These are phyloP conservation scores for Melipona quadrifasciata DNA, from an alignment of 1,140 invertebrate genomes.

Conservation along the genomic window DNA sequence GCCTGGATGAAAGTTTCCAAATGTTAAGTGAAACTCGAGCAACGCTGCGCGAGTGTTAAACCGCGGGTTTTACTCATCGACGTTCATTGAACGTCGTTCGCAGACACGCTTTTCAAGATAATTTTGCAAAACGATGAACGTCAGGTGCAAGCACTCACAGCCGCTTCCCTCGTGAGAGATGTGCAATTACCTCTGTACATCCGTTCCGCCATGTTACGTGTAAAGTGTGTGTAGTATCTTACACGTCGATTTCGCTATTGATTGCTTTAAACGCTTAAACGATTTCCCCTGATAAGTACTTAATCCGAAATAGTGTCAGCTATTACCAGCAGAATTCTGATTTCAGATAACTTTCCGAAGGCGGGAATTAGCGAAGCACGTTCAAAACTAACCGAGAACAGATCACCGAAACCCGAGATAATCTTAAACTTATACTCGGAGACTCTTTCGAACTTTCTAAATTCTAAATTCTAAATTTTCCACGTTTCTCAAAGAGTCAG, in stretches of 20 bases:
- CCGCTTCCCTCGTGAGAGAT: background rate
- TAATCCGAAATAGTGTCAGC: background rate
- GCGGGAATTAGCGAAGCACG: background rate
- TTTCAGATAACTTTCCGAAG: background rate
- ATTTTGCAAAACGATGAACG: conserved; percentile 1
- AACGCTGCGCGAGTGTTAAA: background rate
- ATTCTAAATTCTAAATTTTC: too few relatives aligned
- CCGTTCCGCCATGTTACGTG: background rate
- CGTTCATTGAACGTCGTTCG: background rate
- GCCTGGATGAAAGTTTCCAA: background rate
- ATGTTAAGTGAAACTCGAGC: background rate
- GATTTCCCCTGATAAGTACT: background rate
- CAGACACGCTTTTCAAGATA: background rate
- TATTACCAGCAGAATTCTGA: background rate
- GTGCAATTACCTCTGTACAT: background rate
- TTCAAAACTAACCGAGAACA: background rate
- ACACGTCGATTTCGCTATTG: background rate
- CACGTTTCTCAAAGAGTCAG: too few relatives aligned
- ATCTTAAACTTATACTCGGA: too few relatives aligned
- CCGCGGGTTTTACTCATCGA: background rate
- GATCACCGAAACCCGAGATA: too few relatives aligned
- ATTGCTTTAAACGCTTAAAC: background rate
- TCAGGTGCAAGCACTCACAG: background rate
- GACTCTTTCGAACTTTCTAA: too few relatives aligned
- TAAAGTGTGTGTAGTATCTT: background rate